Evolutionary conservation across 2,113 vertebrate species (phyloP).

Genomic region (Ophiodon elongatus): DNA sequence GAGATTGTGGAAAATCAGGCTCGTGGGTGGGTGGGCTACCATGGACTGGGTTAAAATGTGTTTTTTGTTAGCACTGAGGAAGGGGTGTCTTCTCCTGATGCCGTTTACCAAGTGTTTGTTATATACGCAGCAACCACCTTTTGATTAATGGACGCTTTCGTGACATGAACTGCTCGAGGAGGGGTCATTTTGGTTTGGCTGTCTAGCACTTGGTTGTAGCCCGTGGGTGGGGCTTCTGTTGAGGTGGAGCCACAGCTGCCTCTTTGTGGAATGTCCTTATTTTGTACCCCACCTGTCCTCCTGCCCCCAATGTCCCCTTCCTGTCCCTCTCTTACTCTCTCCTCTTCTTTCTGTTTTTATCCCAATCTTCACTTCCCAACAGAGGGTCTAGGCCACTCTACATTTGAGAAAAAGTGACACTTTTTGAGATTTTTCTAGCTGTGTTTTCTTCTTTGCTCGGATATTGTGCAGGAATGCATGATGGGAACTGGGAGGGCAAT

Average conservation of each 20-base stretch:
- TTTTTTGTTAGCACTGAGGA: slow-evolving; percentile 66
- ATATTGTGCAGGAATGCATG: slow-evolving; percentile 76
- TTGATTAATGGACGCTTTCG: slow-evolving; percentile 48
- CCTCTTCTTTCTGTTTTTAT: slow-evolving; percentile 30
- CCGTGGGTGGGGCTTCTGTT: slow-evolving; percentile 66
- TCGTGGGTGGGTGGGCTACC: slow-evolving; percentile 23
- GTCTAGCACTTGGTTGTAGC: slow-evolving; percentile 73
- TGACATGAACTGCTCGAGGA: slow-evolving; percentile 48
- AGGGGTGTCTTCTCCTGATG: slow-evolving; percentile 64
- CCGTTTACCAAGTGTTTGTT: slow-evolving; percentile 64
- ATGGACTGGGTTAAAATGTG: slow-evolving; percentile 26
- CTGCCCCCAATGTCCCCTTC: slow-evolving; percentile 24
- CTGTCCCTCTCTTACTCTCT: slow-evolving; percentile 23
- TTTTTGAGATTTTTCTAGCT: slow-evolving; percentile 71
- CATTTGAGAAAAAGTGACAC: slow-evolving; percentile 67
- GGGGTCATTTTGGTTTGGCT: slow-evolving; percentile 53
- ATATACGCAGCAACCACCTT: slow-evolving; percentile 59
- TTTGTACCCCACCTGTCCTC: slow-evolving; percentile 51
- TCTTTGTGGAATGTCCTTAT: slow-evolving; percentile 80
- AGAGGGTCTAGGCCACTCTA: slow-evolving; percentile 32
- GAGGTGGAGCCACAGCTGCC: slow-evolving; percentile 82
- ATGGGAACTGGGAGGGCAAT: slow-evolving; percentile 59
- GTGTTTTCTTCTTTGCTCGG: slow-evolving; percentile 63
- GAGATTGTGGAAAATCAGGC: slow-evolving; percentile 15
- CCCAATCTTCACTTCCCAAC: slow-evolving; percentile 25